Base-by-base conservation (phyloP, 2,888 invertebrate species). In the Caenorhabditis virilis region DNA sequence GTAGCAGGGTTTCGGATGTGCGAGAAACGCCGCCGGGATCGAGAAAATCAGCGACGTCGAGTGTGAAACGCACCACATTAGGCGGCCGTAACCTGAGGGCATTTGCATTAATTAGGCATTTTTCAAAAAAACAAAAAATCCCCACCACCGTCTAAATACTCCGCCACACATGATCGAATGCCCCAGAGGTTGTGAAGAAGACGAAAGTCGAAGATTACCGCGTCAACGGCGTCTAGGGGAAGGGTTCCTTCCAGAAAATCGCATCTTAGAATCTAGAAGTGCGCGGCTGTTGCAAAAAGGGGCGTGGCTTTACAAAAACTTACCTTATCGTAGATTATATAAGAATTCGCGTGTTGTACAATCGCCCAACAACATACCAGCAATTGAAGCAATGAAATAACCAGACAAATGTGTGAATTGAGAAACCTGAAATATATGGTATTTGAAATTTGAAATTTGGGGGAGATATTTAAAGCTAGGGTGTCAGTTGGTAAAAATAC, bases 151-250 rank as follows among this genome's bases (percentile, higher is more conserved):
- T 80, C 80, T 41, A 80, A 41, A 52, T 80, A 78, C 55, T 79
- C 76, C 16, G 80, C 78, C 26, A 79, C 74, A 60, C 80, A 80
- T 35, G 78, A 79, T 15, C 57, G 43, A 36, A 80, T 80, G 13
- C 80, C 80, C 80, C 80, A 80, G 7, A 80, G 58, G 25, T 73
- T 66, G 57, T 81, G 75, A 57, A 80, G 77, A n/a, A 80, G 71
- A 9, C 80, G 61, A 33, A 74, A 58, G 41, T 71, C 75, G 52
- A 76, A 77, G 35, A 77, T 79, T 41, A 79, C 75, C 9, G 77
- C 78, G 54, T 79, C 79, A 18, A 77, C 79, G 15, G 70, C 73
- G 27, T 74, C 75, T 15, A 79, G 56, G 2, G 74, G 62, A 4
- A 70, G 49, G 20, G 70, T 69, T 27, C 74, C 78, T 33, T 70